phyloP scores from a whole-genome alignment of 2,113 vertebrate species.

The Nymphicus hollandicus region DNA sequence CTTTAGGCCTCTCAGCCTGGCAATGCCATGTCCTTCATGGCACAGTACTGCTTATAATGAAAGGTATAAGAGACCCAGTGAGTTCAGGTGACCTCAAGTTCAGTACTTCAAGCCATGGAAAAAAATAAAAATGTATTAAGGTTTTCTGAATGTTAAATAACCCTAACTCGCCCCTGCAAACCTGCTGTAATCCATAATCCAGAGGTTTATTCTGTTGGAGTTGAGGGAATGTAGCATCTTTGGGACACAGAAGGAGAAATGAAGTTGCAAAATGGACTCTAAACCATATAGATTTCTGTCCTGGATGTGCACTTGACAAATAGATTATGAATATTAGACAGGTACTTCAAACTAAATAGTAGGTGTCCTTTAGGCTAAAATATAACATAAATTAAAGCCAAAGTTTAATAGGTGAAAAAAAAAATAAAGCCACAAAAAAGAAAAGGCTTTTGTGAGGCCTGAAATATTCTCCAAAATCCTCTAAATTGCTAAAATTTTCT shows the following conservation, averaged over 20 bases:
- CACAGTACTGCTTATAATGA: rapidly evolving
- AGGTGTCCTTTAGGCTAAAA: background rate
- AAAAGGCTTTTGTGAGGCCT: background rate
- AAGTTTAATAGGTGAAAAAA: background rate
- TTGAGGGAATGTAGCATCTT: background rate
- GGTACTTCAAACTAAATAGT: conserved; percentile 6
- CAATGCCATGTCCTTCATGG: background rate
- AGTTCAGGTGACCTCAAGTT: background rate
- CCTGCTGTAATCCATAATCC: background rate
- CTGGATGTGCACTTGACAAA: background rate
- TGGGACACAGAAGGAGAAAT: background rate
- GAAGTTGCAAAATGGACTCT: background rate
- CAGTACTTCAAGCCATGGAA: background rate
- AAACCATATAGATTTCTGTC: background rate
- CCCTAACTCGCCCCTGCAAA: background rate
- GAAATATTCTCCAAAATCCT: background rate
- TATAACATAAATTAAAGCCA: background rate
- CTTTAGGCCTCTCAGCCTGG: background rate
- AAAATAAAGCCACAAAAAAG: background rate
- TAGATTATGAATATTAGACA: background rate
- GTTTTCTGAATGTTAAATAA: background rate
- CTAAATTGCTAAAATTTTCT: background rate
- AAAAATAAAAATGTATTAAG: background rate
- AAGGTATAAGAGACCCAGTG: background rate
- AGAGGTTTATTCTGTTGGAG: background rate